These are phyloP conservation scores for Hirudinaria manillensis DNA, from an alignment of 2,888 invertebrate genomes.

Conservation along the genomic window DNA sequence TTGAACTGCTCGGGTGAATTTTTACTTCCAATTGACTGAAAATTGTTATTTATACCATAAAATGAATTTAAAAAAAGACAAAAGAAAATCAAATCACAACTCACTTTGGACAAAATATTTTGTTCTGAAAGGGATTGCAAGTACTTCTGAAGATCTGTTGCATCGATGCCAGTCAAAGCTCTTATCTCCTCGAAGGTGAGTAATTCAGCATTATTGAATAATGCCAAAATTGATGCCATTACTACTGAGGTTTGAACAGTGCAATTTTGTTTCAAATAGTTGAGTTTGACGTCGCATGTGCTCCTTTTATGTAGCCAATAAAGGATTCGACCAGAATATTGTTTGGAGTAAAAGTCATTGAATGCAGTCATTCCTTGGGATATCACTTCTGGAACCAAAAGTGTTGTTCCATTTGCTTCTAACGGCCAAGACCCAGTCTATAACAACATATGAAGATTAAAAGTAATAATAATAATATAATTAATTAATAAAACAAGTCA, in stretches of 20 bases:
- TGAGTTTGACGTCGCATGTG: neutral
- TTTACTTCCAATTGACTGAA: neutral
- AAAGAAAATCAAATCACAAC: too few relatives aligned
- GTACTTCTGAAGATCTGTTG: too few relatives aligned
- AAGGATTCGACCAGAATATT: neutral
- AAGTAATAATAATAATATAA: too few relatives aligned
- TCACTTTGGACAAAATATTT: too few relatives aligned
- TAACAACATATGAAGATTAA: too few relatives aligned
- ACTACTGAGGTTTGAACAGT: neutral
- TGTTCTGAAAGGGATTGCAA: too few relatives aligned
- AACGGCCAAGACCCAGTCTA: too few relatives aligned
- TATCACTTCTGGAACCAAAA: neutral
- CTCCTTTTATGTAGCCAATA: neutral
- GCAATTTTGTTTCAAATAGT: neutral
- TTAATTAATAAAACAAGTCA: too few relatives aligned
- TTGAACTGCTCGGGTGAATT: neutral
- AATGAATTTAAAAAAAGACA: neutral
- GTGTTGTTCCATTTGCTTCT: neutral
- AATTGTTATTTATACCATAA: neutral
- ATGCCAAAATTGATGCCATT: neutral
- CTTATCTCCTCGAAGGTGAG: neutral
- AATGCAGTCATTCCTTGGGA: neutral
- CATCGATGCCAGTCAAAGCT: neutral
- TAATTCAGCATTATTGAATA: neutral
- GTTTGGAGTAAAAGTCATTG: neutral